Conservation (phyloP, 2,113 vertebrate genomes). For the Apistogramma diplotaenia region DNA sequence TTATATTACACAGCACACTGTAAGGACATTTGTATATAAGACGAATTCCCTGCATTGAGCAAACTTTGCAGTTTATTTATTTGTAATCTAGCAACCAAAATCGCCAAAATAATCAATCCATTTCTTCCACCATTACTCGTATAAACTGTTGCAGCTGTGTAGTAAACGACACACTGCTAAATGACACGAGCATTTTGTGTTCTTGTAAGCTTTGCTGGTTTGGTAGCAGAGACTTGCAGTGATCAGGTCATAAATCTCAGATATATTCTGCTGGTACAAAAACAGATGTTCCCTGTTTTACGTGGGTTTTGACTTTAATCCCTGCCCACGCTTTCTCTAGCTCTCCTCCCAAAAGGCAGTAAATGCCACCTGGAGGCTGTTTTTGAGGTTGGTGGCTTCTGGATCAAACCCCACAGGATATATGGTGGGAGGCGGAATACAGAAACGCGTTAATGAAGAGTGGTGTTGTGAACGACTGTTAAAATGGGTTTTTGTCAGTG, state of each 20-base stretch:
- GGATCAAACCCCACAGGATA: conserved; percentile 20
- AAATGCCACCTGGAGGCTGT: conserved; percentile 16
- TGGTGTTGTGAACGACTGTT: conserved; percentile 26
- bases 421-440: neutral
- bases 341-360: conserved; percentile 1
- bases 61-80: neutral
- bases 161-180: neutral
- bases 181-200: neutral
- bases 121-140: neutral
- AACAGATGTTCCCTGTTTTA: conserved; percentile 25
- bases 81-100: neutral
- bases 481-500: neutral
- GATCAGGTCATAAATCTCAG: conserved; percentile 30
- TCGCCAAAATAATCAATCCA: neutral
- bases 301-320: conserved; percentile 26
- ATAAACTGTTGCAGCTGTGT: neutral
- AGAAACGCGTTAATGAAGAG: conserved; percentile 8
- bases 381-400: conserved; percentile 21
- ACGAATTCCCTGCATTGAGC: neutral
- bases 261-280: conserved; percentile 6
- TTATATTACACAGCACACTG: neutral
- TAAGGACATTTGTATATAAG: neutral
- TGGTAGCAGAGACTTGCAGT: neutral
- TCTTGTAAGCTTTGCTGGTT: neutral
- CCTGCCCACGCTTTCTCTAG: neutral